phyloP scores from a whole-genome alignment of 2,797 vertebrate species.

The Octomys mimax region DNA sequence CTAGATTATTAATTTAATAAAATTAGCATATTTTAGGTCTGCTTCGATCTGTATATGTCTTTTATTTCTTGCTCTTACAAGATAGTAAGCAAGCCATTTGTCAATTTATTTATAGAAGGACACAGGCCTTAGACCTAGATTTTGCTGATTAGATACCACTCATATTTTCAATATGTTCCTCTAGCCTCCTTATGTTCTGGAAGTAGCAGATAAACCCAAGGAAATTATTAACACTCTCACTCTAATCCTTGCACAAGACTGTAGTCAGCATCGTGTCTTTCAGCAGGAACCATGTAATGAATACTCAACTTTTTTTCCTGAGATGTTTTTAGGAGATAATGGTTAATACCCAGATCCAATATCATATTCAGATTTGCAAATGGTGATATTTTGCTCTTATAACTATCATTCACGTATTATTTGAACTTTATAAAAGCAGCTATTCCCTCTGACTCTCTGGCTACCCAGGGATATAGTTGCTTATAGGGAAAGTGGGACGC shows the following conservation, averaged over 20 bases:
- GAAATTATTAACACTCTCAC: not conserved
- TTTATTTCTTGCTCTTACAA: not conserved
- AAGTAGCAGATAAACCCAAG: not conserved
- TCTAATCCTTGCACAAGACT: not conserved
- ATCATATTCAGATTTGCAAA: not conserved
- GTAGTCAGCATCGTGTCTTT: not conserved
- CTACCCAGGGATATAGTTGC: not conserved
- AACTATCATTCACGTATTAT: not conserved
- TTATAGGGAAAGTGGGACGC: not conserved
- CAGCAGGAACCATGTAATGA: not conserved
- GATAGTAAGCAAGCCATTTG: not conserved
- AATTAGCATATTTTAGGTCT: not conserved
- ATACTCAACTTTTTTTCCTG: not conserved
- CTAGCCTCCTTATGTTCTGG: not conserved
- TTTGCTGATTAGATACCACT: not conserved
- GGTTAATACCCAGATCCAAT: not conserved
- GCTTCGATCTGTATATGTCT: not conserved
- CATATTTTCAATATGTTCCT: not conserved
- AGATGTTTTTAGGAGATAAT: not conserved
- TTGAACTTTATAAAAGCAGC: not conserved
- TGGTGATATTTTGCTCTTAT: conserved; percentile 9
- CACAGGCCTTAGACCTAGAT: not conserved
- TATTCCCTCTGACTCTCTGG: not conserved
- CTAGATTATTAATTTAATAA: not conserved
- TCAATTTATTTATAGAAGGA: not conserved